phyloP scores from a whole-genome alignment of 2,797 vertebrate genomes.

The Morus bassanus region DNA sequence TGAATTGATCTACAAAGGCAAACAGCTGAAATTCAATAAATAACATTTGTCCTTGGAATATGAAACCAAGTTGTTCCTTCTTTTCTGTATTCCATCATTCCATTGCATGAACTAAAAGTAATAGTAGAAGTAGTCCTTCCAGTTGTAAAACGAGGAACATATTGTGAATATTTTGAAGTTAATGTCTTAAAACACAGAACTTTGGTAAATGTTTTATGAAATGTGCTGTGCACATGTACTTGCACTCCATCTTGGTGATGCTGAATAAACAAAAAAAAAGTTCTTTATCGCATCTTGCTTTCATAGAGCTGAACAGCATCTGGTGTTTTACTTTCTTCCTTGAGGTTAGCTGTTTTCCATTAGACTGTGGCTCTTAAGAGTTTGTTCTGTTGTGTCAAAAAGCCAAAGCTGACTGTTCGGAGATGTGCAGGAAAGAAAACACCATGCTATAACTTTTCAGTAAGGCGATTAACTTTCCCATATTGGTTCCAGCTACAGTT shows the following conservation, averaged over 20 bases:
- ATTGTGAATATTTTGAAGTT: background rate
- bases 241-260: background rate
- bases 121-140: background rate
- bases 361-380: background rate
- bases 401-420: background rate
- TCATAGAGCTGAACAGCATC: slow-evolving; percentile 3
- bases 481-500: background rate
- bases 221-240: background rate
- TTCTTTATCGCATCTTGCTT: background rate
- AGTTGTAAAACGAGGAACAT: background rate
- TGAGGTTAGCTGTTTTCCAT: slow-evolving; percentile 7
- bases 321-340: slow-evolving; percentile 7
- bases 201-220: background rate
- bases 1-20: background rate
- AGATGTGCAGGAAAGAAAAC: background rate
- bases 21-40: background rate
- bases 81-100: background rate
- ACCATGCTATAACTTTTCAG: background rate
- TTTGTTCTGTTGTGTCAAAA: slow-evolving; percentile 4
- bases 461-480: background rate
- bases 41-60: background rate
- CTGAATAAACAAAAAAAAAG: background rate
- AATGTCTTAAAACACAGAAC: background rate
- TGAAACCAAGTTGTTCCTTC: background rate
- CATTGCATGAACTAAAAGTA: background rate